Evolutionary conservation across 2,797 vertebrate species (phyloP).

Genomic region (Apogon hyalosoma): DNA sequence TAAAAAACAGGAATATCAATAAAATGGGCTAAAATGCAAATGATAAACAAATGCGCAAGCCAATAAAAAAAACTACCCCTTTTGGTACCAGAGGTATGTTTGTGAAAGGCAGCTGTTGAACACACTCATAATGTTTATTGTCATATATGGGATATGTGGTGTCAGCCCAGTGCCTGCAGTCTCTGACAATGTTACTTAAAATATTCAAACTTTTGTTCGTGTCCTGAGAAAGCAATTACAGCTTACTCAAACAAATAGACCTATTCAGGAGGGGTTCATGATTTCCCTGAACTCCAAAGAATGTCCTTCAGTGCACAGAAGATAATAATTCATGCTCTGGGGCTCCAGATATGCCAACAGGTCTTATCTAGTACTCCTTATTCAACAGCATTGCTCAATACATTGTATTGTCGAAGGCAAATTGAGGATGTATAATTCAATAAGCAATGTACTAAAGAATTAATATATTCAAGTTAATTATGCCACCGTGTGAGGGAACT

Average conservation of each 20-base stretch:
- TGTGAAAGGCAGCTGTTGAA: too few species aligned
- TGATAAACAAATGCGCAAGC: too few species aligned
- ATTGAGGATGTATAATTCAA: slow-evolving; percentile 87
- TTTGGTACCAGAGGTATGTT: too few species aligned
- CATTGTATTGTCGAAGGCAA: slow-evolving; percentile 78
- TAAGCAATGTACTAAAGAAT: slow-evolving; percentile 90
- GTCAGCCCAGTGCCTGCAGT: slow-evolving; percentile 8
- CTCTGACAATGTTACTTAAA: slow-evolving; percentile 24
- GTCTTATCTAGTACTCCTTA: slow-evolving; percentile 69
- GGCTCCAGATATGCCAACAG: slow-evolving; percentile 73
- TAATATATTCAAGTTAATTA: slow-evolving; percentile 92
- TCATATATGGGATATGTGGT: not conserved
- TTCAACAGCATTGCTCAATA: slow-evolving; percentile 69
- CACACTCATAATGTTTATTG: too few species aligned
- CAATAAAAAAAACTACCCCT: too few species aligned
- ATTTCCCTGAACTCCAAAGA: slow-evolving; percentile 65
- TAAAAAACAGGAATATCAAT: too few species aligned
- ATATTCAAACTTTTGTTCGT: slow-evolving; percentile 43
- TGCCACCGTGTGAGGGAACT: slow-evolving; percentile 84
- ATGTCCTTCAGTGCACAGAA: slow-evolving; percentile 73
- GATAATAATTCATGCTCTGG: slow-evolving; percentile 79
- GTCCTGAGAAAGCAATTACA: slow-evolving; percentile 72
- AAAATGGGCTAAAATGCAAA: too few species aligned
- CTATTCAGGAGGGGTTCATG: slow-evolving; percentile 52
- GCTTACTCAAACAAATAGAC: slow-evolving; percentile 64